Percentiles rank a stretch among this genome's conserved stretches.
These are phyloP conservation scores for Tadarida brasiliensis DNA, from an alignment of 2,797 vertebrate genomes.

Conservation along the genomic window DNA sequence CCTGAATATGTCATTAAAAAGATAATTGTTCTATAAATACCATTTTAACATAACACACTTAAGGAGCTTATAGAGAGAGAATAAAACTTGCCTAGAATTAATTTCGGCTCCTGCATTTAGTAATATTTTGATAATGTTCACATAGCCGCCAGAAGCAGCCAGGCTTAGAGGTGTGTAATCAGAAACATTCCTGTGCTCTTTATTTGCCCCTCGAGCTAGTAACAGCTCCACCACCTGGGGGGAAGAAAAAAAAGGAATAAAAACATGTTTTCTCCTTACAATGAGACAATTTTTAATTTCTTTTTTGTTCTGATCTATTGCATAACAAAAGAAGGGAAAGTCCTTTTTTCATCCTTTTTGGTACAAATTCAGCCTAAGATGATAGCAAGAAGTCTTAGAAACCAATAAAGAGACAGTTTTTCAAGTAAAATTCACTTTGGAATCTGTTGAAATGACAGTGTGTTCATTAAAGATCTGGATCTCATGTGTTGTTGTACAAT, in stretches of 20 bases:
- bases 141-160: constrained; percentile 91
- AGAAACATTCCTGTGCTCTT: constrained; percentile 93
- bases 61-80: constrained; percentile 16
- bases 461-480: background rate
- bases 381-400: background rate
- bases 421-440: constrained; percentile 7
- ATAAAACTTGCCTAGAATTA: constrained; percentile 90
- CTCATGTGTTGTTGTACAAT: background rate
- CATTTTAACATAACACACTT: background rate
- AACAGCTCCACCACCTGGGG: constrained; percentile 90
- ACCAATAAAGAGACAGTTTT: background rate
- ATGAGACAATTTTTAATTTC: background rate
- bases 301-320: background rate
- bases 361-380: background rate
- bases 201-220: constrained; percentile 91
- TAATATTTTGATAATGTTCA: constrained; percentile 92
- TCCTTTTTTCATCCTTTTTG: constrained; percentile 16
- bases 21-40: background rate
- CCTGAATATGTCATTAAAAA: constrained; percentile 25
- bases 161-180: constrained; percentile 92
- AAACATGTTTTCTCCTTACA: constrained; percentile 6
- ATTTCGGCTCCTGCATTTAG: constrained; percentile 92
- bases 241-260: constrained; percentile 60
- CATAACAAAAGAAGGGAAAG: background rate
- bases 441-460: background rate